Base-by-base conservation (phyloP, 2,888 invertebrate species). In the Platycheirus albimanus region DNA sequence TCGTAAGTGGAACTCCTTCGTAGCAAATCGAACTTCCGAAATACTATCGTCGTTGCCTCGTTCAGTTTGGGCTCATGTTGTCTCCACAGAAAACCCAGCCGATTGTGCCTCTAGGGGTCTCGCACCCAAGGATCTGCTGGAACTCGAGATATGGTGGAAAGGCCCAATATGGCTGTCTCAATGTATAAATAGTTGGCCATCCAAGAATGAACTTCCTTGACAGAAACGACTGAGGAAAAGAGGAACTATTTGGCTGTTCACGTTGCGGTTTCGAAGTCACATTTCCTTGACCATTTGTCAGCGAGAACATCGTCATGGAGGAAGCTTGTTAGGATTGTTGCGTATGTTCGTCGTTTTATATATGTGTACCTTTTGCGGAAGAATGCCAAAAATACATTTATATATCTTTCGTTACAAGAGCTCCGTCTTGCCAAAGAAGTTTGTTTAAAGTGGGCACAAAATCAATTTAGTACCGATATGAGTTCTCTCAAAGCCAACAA, bases 381-480 rank as follows among this genome's bases (percentile, higher is more conserved):
- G 41, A n/a, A 41, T 11, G 13, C 11, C n/a, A 41, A 13, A 41
- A 41, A 13, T 41, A 41, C 11, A 41, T 41, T n/a, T n/a, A 13
- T 11, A 41, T 41, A 41, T 41, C 41, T n/a, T 41, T 41, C 41
- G 41, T 13, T 41, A n/a, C 41, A 11, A 41, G 41, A 41, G 41
- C 41, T 41, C 3, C 41, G 41, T 13, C 41, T 41, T 41, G 41
- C 41, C 41, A 41, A 41, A n/a, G n/a, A 41, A 41, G 41, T n/a
- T n/a, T 41, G 41, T 41, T 13, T 41, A 11, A 41, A 13, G 41
- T 41, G 41, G 41, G 11, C 41, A n/a, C 41, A 41, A 41, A 8
- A 41, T 41, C 41, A 41, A 13, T 41, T 41, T 13, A 1, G 11
- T 41, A 3, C 10, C 13, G 41, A 41, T n/a, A 41, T 41, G 3